These are phyloP conservation scores for Xestia sexstrigata DNA, from an alignment of 2,888 invertebrate species.

Conservation along the genomic window DNA sequence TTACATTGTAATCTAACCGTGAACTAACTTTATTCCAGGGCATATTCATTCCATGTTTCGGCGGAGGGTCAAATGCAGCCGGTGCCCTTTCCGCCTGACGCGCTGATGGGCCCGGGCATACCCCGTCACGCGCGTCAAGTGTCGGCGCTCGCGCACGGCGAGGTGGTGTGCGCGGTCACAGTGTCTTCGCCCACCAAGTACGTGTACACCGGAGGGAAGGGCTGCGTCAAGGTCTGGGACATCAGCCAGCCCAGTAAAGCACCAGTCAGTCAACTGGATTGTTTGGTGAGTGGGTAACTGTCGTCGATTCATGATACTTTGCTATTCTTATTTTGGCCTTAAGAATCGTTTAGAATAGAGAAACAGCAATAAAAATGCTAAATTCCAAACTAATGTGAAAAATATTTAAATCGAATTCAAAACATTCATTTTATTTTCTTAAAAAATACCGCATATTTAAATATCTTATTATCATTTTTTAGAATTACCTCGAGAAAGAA, in stretches of 20 bases:
- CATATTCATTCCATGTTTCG: constrained; percentile 98
- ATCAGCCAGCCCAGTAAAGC: constrained; percentile 97
- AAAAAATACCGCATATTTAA: constrained; percentile 4
- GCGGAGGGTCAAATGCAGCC: constrained; percentile 97
- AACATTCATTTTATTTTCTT: constrained; percentile 16
- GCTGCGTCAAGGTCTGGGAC: constrained; percentile 99
- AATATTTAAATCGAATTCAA: constrained; percentile 29
- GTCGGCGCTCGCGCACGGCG: constrained; percentile 98
- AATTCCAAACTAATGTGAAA: constrained; percentile 45
- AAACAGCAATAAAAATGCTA: constrained; percentile 25
- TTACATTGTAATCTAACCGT: constrained; percentile 17
- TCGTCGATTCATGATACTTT: constrained; percentile 74
- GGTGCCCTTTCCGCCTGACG: constrained; percentile 98
- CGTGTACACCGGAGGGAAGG: constrained; percentile 99
- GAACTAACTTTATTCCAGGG: constrained; percentile 88
- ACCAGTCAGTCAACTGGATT: constrained; percentile 97
- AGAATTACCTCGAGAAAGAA: constrained; percentile 10
- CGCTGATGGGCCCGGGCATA: constrained; percentile 97
- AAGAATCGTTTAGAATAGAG: constrained; percentile 5
- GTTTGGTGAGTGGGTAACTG: constrained; percentile 93
- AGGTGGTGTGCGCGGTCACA: constrained; percentile 99
- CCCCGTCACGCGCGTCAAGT: constrained; percentile 98
- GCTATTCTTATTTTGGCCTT: constrained; percentile 57
- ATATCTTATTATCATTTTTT: constrained; percentile 25
- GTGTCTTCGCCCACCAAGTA: constrained; percentile 98